Conservation (phyloP, 2,113 vertebrate species). For the Prietella phreatophila region DNA sequence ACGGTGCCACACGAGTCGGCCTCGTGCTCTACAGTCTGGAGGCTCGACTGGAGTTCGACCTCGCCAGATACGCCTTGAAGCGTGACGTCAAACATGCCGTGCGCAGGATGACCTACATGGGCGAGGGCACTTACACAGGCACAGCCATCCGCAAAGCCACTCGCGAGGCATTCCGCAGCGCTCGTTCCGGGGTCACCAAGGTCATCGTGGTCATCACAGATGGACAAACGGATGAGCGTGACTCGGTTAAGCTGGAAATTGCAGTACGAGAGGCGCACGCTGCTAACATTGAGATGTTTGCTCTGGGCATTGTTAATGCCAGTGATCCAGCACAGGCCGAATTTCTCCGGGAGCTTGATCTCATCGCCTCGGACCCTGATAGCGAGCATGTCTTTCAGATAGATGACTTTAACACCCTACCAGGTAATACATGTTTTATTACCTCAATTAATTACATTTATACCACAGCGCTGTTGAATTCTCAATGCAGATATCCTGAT, state of each 20-base stretch:
- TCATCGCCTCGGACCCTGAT: constrained; percentile 89
- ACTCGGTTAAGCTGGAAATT: constrained; percentile 81
- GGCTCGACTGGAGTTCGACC: constrained; percentile 81
- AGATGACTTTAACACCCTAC: constrained; percentile 85
- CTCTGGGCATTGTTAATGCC: constrained; percentile 85
- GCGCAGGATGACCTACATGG: constrained; percentile 84
- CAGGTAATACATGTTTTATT: constrained; percentile 69
- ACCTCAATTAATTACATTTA: too few species aligned
- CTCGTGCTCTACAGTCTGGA: constrained; percentile 87
- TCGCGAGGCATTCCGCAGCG: constrained; percentile 82
- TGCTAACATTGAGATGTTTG: constrained; percentile 88
- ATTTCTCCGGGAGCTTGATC: constrained; percentile 82
- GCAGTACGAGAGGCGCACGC: constrained; percentile 84
- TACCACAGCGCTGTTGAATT: background rate
- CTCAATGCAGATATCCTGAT: background rate
- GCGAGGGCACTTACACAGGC: constrained; percentile 88
- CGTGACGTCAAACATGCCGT: constrained; percentile 82
- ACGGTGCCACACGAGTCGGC: constrained; percentile 84
- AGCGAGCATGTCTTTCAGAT: constrained; percentile 86
- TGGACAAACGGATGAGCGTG: constrained; percentile 84
- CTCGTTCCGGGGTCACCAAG: constrained; percentile 79
- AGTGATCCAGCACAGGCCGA: constrained; percentile 80
- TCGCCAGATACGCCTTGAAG: constrained; percentile 75
- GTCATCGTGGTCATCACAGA: constrained; percentile 87
- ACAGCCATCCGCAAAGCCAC: constrained; percentile 86